Base-by-base conservation (phyloP, 2,113 vertebrate genomes). In the Ciconia stormi region DNA sequence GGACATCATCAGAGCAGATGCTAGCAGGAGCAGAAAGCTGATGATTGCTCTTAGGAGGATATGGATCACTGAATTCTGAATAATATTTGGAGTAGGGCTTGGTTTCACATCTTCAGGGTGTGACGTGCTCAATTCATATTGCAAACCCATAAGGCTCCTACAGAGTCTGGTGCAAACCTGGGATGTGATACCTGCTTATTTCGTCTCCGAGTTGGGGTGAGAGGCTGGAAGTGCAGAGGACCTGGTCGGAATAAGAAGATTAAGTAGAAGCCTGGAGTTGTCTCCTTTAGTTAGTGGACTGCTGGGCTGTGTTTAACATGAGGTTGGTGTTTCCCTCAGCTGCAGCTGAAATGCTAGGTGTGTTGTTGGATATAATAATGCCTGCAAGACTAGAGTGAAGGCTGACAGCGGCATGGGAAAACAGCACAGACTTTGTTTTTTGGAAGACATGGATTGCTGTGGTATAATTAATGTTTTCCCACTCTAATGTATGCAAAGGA, bases 391-490 rank as follows among this genome's bases (percentile, higher is more conserved):
- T 29, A 26, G 67, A 61, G 20, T 5, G 32, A 20, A 30, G 94
- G 83, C 74, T 65, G 71, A 17, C 5, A 2, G 56, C 1, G 1
- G 8, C 87, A n/a, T 22, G 87, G 87, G 91, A 91, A 87, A 90
- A 30, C 17, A 59, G 87, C 78, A 65, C 47, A 61, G 56, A 27
- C n/a, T 34, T 13, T 63, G 21, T 15, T 59, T 87, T 81, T 63
- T 76, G 36, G 84, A 87, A 95, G 62, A 19, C 21, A 1, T 27
- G 25, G 53, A 13, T 53, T 65, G 70, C 84, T 89, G 84, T 29
- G 53, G 65, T 69, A 11, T 56, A 87, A 93, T 94, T 76, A 72
- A 56, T 36, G 34, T 82, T 95, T 87, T 90, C 74, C 52, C 95
- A 82, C 56, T 36, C 56, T 90, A 58, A 80, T 65, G 13, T 18